A percentile compares a stretch with the other conserved stretches of the same genome.
phyloP scores from a whole-genome alignment of 2,113 vertebrate genomes.

The Alethe castanea region DNA sequence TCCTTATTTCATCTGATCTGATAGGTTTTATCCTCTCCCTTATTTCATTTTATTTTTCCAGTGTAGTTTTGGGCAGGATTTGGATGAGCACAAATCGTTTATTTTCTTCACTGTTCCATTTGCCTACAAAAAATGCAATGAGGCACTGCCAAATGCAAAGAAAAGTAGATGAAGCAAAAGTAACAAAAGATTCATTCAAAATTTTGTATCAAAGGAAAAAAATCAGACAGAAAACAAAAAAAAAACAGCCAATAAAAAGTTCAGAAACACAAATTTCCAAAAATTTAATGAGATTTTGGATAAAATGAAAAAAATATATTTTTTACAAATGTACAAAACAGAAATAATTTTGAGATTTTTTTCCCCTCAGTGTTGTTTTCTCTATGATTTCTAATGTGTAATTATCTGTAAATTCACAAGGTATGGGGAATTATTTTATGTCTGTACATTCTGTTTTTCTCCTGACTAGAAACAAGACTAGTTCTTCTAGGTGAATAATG shows the following conservation, averaged over 20 bases:
- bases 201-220: not conserved
- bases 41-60: not conserved
- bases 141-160: not conserved
- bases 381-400: not conserved
- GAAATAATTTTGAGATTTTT: not conserved
- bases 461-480: not conserved
- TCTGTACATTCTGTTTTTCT: not conserved
- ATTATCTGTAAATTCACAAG: not conserved
- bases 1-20: not conserved
- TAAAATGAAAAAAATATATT: not conserved
- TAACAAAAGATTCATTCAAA: not conserved
- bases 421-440: not conserved
- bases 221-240: not conserved
- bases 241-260: not conserved
- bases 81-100: not conserved
- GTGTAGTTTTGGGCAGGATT: not conserved
- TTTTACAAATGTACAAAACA: not conserved
- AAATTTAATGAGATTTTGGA: not conserved
- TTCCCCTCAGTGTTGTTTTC: not conserved
- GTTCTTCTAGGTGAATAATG: not conserved
- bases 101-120: not conserved
- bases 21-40: not conserved
- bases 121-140: not conserved
- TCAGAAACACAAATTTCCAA: not conserved
- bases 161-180: not conserved